Conservation (phyloP, 2,888 invertebrate species). For the Pherbina coryleti region DNA sequence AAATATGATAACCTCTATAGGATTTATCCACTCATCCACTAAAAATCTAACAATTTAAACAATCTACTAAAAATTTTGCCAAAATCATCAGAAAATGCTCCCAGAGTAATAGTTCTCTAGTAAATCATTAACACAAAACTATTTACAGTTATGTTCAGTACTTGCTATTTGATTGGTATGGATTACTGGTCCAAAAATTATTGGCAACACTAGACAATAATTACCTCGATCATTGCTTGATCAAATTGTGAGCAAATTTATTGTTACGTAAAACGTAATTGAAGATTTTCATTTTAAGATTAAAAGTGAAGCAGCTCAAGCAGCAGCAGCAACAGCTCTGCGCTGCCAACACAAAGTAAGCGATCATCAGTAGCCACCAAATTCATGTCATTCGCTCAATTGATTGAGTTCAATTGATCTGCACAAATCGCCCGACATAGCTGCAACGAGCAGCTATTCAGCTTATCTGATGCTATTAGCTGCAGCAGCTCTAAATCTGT, state of each 20-base stretch:
- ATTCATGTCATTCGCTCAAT: constrained; percentile 10
- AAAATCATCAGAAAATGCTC: too few species aligned
- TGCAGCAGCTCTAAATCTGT: constrained; percentile 36
- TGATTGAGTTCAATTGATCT: constrained; percentile 24
- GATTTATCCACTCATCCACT: too few species aligned
- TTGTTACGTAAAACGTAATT: not conserved
- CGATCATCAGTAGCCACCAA: constrained; percentile 22
- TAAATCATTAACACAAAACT: too few species aligned
- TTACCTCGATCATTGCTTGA: not conserved
- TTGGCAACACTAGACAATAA: not conserved
- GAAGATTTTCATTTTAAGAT: not conserved
- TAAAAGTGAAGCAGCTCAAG: not conserved
- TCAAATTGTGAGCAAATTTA: constrained; percentile 22
- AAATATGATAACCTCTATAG: too few species aligned
- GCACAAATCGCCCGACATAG: constrained; percentile 21
- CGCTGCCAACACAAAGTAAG: constrained; percentile 18
- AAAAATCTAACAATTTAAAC: not conserved
- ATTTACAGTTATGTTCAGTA: too few species aligned
- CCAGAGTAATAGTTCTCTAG: too few species aligned
- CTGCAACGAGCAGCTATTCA: not conserved
- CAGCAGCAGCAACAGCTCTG: not conserved
- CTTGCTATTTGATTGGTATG: not conserved
- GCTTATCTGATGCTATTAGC: constrained; percentile 36
- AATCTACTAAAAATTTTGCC: too few species aligned
- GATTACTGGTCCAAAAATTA: not conserved